These are phyloP conservation scores for Didymodactylos carnosus DNA, from an alignment of 2,888 invertebrate species.

Conservation along the genomic window DNA sequence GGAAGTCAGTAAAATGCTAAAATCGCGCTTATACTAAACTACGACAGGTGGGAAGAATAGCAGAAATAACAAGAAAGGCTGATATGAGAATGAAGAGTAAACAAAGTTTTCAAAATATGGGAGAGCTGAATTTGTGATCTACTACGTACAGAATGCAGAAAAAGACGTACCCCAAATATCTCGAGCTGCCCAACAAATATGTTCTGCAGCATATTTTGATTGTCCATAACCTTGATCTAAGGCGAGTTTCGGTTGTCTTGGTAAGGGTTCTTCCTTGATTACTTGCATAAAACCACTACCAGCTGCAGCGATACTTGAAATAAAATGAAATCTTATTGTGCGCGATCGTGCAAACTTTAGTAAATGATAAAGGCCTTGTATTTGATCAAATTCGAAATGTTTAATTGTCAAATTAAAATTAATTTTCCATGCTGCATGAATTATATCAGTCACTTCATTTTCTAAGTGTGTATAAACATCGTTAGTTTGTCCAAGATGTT, in stretches of 20 bases:
- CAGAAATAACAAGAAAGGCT: too few species aligned
- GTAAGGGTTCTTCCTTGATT: background rate
- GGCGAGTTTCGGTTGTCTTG: background rate
- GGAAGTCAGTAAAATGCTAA: too few species aligned
- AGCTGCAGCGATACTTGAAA: background rate
- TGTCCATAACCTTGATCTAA: background rate
- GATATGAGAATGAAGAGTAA: too few species aligned
- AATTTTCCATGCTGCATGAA: background rate
- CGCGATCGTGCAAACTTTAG: background rate
- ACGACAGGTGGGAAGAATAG: too few species aligned
- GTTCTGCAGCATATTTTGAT: background rate
- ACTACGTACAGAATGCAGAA: too few species aligned
- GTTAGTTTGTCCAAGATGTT: background rate
- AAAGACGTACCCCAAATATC: background rate
- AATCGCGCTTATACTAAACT: too few species aligned
- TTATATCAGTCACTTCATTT: background rate
- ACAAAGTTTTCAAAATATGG: too few species aligned
- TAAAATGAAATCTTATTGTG: background rate
- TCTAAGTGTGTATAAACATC: background rate
- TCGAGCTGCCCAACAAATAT: background rate
- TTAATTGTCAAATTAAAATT: background rate
- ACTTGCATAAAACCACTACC: background rate
- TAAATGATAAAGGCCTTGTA: background rate
- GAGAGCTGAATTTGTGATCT: too few species aligned
- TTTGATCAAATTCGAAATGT: background rate